A percentile compares a stretch with the other conserved stretches of the same genome.
These are phyloP conservation scores for Anastrepha obliqua DNA, from an alignment of 1,140 invertebrate genomes.

Conservation along the genomic window DNA sequence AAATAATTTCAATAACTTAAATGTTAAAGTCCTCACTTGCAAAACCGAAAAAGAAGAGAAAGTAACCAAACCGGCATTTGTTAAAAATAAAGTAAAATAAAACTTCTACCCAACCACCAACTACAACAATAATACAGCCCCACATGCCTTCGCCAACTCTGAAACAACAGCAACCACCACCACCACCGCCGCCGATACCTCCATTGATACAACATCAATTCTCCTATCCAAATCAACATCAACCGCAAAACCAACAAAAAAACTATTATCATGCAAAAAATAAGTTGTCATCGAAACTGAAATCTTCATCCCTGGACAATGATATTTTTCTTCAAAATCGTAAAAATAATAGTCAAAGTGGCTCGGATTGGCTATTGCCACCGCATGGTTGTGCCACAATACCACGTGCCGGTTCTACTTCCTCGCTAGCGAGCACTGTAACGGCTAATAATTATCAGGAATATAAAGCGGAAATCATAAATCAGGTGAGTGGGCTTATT, in stretches of 20 bases:
- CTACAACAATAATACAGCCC: neutral
- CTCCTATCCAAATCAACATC: constrained; percentile 52
- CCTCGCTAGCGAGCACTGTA: constrained; percentile 68
- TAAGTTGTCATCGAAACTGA: constrained; percentile 63
- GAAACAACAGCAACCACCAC: constrained; percentile 9
- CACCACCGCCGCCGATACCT: constrained; percentile 23
- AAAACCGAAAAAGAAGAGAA: neutral
- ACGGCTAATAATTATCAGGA: constrained; percentile 72
- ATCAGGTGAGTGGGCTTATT: constrained; percentile 63
- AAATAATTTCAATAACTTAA: neutral
- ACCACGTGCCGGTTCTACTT: constrained; percentile 69
- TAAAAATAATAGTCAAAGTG: constrained; percentile 38
- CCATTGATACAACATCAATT: constrained; percentile 56
- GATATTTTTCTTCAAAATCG: constrained; percentile 68
- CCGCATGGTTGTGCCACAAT: constrained; percentile 58
- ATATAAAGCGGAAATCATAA: constrained; percentile 72
- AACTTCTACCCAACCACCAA: neutral
- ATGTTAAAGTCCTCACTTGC: neutral
- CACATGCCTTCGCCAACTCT: constrained; percentile 21
- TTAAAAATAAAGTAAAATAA: neutral
- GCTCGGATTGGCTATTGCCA: constrained; percentile 60
- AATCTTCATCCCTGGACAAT: constrained; percentile 69
- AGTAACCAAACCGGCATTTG: neutral
- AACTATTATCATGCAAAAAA: constrained; percentile 13
- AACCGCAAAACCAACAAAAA: constrained; percentile 53